These are phyloP conservation scores for Benitochromis conjunctus DNA, from an alignment of 2,113 vertebrate species.

Conservation along the genomic window DNA sequence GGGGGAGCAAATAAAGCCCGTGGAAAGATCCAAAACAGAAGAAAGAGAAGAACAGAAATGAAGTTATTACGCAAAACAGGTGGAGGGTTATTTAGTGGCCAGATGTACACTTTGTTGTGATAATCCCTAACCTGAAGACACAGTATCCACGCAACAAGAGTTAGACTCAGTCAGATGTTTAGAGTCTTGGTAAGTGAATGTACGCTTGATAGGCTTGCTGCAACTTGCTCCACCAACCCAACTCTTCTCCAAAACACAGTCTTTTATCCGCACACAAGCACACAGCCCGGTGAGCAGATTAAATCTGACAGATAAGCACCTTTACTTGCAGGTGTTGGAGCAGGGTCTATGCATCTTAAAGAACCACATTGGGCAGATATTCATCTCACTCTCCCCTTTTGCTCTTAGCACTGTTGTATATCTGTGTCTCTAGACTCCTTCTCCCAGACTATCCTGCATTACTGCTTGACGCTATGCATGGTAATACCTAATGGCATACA, in stretches of 20 bases:
- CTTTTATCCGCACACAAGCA: conserved; percentile 1
- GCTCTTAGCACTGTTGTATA: conserved; percentile 3
- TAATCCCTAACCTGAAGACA: not conserved
- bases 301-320: conserved; percentile 53
- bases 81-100: not conserved
- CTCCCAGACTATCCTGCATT: not conserved
- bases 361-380: conserved; percentile 36
- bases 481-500: not conserved
- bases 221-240: conserved; percentile 18
- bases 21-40: not conserved
- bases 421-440: not conserved
- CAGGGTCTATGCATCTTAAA: conserved; percentile 35
- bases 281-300: conserved; percentile 33
- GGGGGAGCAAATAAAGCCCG: not conserved
- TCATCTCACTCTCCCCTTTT: conserved; percentile 31
- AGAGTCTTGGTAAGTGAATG: not conserved
- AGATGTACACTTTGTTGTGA: conserved; percentile 10
- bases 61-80: not conserved
- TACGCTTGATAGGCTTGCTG: conserved; percentile 25
- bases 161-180: not conserved
- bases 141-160: not conserved
- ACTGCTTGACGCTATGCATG: not conserved
- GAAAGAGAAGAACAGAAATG: not conserved
- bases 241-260: conserved; percentile 1
- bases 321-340: conserved; percentile 44